Conservation (phyloP, 1,140 invertebrate species). For the Diorhabda elongata region DNA sequence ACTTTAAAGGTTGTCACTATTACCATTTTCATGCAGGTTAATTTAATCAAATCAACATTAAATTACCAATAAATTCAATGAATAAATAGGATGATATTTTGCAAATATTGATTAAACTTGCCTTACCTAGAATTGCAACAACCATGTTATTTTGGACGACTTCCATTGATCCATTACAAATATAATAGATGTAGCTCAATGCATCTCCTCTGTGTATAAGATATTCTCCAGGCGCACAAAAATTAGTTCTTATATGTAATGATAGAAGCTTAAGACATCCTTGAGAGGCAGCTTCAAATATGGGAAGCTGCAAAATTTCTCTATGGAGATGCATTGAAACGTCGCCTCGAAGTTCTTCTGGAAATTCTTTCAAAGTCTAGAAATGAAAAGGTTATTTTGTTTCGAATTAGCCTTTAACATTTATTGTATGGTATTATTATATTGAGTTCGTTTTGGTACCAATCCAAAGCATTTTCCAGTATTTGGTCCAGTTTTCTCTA, state of each 20-base stretch:
- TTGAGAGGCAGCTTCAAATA: conserved; percentile 86
- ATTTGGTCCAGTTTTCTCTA: no score
- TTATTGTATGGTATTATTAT: no score
- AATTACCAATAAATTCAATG: no score
- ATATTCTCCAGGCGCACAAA: conserved; percentile 95
- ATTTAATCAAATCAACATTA: no score
- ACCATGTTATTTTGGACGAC: conserved; percentile 97
- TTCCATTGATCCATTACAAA: conserved; percentile 97
- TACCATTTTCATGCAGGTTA: neutral
- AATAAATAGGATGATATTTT: no score
- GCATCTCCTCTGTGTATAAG: conserved; percentile 96
- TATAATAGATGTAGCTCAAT: conserved; percentile 91
- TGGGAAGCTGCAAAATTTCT: conserved; percentile 89
- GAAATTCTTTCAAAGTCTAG: conserved; percentile 93
- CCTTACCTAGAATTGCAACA: conserved; percentile 91
- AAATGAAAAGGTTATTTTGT: conserved; percentile 10
- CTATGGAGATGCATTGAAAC: conserved; percentile 93
- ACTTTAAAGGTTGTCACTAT: neutral
- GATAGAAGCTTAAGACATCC: conserved; percentile 89
- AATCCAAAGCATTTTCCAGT: no score
- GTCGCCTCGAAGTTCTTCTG: conserved; percentile 89
- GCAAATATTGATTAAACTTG: no score
- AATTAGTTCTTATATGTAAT: conserved; percentile 84
- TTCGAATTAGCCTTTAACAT: no score
- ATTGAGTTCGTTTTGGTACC: no score